A percentile compares a stretch with the other conserved stretches of the same genome.
Evolutionary conservation across 1,140 invertebrate genomes (phyloP).

Genomic region (Papilio dardanus): DNA sequence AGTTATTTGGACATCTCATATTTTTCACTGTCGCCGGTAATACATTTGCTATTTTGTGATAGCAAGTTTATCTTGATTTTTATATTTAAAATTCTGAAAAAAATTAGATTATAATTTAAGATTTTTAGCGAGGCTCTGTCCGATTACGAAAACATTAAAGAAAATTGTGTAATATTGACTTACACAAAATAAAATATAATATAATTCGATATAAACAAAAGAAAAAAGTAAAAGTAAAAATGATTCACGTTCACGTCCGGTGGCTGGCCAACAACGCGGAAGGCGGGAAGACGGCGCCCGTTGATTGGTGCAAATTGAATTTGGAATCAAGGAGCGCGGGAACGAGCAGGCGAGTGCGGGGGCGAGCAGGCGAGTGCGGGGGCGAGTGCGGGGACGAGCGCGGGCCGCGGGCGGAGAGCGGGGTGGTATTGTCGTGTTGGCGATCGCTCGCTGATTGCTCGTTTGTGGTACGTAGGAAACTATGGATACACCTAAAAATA

Average conservation of each 20-base stretch:
- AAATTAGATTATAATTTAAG: no score
- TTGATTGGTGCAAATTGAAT: constrained; percentile 82
- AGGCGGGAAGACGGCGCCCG: constrained; percentile 77
- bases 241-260: constrained; percentile 60
- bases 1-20: no score
- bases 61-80: no score
- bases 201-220: constrained; percentile 1
- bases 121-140: no score
- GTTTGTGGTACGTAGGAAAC: constrained; percentile 69
- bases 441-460: constrained; percentile 80
- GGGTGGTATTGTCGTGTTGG: constrained; percentile 78
- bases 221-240: constrained; percentile 32
- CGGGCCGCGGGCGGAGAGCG: constrained; percentile 40
- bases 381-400: constrained; percentile 25
- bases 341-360: constrained; percentile 30
- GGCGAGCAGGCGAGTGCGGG: constrained; percentile 32
- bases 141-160: background rate
- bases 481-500: constrained; percentile 51
- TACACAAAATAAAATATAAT: background rate
- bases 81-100: no score
- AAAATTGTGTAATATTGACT: background rate
- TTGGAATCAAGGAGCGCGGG: constrained; percentile 67
- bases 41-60: no score
- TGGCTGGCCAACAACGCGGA: constrained; percentile 57
- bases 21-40: no score